These are phyloP conservation scores for Hypsopygia costalis DNA, from an alignment of 2,888 invertebrate species.

Conservation along the genomic window DNA sequence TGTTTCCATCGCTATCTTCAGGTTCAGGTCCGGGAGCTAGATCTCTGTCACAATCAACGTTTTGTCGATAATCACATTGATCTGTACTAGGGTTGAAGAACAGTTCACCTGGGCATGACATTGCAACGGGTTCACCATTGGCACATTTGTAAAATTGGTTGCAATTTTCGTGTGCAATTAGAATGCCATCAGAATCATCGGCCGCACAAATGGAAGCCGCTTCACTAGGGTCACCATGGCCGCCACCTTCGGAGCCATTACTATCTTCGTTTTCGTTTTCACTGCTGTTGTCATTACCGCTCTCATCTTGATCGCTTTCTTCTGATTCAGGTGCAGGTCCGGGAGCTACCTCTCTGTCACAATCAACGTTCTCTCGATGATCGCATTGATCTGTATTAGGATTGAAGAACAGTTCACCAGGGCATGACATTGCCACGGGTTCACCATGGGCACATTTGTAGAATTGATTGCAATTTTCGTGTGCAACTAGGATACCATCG, in stretches of 20 bases:
- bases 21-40: neutral
- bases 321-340: neutral
- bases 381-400: conserved; percentile 33
- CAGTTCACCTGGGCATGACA: conserved; percentile 12
- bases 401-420: conserved; percentile 31
- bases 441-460: conserved; percentile 25
- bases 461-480: conserved; percentile 21
- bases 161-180: neutral
- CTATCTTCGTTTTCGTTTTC: no score
- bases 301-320: neutral
- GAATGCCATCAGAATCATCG: conserved; percentile 23
- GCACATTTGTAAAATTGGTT: conserved; percentile 28
- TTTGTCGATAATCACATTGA: conserved; percentile 28
- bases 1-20: neutral
- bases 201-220: conserved; percentile 9
- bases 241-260: neutral
- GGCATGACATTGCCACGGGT: conserved; percentile 30
- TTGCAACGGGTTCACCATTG: conserved; percentile 13
- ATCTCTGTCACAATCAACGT: conserved; percentile 27
- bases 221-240: conserved; percentile 25
- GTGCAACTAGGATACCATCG: conserved; percentile 32
- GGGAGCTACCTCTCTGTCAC: conserved; percentile 19
- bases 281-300: no score
- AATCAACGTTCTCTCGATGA: conserved; percentile 38
- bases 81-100: conserved; percentile 18